Evolutionary conservation across 2,113 vertebrate genomes (phyloP).

Genomic region (Dicentrarchus labrax): DNA sequence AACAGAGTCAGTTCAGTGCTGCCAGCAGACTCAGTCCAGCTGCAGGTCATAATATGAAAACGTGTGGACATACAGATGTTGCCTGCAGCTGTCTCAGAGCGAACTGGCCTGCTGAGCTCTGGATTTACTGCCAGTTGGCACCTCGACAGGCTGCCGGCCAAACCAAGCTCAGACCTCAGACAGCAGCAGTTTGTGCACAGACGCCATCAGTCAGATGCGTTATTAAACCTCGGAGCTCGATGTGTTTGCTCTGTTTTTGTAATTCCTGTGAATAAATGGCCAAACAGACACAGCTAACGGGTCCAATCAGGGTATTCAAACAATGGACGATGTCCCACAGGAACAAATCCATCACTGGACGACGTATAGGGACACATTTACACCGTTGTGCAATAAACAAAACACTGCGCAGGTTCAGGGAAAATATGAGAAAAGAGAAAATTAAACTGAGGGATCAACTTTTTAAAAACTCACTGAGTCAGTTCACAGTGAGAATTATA

Average conservation of each 20-base stretch:
- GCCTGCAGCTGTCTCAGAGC: conserved; percentile 6
- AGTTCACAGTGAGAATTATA: too few species aligned
- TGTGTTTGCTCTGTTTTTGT: background rate
- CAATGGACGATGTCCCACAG: too few species aligned
- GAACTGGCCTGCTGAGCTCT: conserved; percentile 23
- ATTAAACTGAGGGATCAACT: too few species aligned
- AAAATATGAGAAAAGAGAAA: too few species aligned
- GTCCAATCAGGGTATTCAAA: background rate
- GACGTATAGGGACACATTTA: background rate
- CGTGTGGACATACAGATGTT: conserved; percentile 15
- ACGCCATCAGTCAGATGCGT: background rate
- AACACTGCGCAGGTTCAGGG: too few species aligned
- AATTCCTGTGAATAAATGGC: background rate
- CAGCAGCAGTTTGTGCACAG: conserved; percentile 2
- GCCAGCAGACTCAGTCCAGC: conserved; percentile 13
- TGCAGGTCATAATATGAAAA: conserved; percentile 12
- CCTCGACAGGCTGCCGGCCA: conserved; percentile 29
- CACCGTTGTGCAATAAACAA: too few species aligned
- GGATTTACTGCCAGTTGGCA: conserved; percentile 35
- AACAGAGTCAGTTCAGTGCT: background rate
- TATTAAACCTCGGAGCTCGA: background rate
- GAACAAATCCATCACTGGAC: background rate
- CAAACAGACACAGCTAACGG: background rate
- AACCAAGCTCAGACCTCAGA: conserved; percentile 33
- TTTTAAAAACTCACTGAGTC: too few species aligned